Evolutionary conservation across 2,113 vertebrate genomes (phyloP).

Genomic region (Tapirus terrestris): DNA sequence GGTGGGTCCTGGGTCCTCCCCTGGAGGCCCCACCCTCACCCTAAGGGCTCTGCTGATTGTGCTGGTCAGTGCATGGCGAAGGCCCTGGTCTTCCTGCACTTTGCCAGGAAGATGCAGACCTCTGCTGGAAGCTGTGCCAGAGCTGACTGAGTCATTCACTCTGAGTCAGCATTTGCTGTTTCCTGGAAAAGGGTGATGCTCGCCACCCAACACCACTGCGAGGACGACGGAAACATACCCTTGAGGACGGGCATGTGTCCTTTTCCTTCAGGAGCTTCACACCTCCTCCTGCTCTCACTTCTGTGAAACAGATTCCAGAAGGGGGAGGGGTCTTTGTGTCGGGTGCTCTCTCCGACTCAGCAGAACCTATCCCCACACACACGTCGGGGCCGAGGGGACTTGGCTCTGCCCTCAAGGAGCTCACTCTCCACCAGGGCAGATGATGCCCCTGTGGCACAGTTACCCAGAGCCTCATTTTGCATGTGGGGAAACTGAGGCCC

Average conservation of each 20-base stretch:
- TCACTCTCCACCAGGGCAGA: not conserved
- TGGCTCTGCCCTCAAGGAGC: not conserved
- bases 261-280: fast-evolving
- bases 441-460: fast-evolving
- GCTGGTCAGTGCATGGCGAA: not conserved
- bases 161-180: not conserved
- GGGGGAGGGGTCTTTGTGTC: not conserved
- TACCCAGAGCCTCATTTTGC: not conserved
- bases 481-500: not conserved
- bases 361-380: too few species aligned
- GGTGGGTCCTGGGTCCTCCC: not conserved
- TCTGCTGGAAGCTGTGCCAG: not conserved
- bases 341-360: not conserved
- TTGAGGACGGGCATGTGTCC: fast-evolving
- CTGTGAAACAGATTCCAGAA: fast-evolving
- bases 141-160: not conserved
- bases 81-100: fast-evolving
- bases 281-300: not conserved
- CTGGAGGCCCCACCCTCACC: not conserved
- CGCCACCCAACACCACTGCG: fast-evolving
- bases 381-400: fast-evolving
- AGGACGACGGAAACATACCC: fast-evolving
- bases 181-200: not conserved
- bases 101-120: not conserved
- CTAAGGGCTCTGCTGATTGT: not conserved